A percentile compares a stretch with the other conserved stretches of the same genome.
phyloP scores from a whole-genome alignment of 2,113 vertebrate species.

The Mus spicilegus region DNA sequence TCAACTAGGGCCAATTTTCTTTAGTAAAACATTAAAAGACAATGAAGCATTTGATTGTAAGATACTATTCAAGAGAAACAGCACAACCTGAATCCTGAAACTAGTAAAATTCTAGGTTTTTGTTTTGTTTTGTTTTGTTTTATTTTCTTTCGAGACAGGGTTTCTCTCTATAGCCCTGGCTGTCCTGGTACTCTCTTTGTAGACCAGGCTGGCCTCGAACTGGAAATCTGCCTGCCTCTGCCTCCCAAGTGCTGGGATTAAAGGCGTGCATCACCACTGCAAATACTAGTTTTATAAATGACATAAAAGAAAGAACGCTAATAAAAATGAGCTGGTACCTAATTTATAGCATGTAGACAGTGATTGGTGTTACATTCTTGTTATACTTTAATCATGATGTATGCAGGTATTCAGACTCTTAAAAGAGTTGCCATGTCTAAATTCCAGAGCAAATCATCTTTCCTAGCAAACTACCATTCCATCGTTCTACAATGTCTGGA shows the following conservation, averaged over 20 bases:
- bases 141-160: too few species aligned
- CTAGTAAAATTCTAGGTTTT: neutral
- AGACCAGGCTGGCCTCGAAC: too few species aligned
- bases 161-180: too few species aligned
- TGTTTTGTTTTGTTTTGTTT: too few species aligned
- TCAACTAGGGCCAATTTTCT: neutral
- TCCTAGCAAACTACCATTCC: neutral
- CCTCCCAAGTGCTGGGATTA: too few species aligned
- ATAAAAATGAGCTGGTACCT: neutral
- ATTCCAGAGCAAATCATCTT: neutral
- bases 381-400: neutral
- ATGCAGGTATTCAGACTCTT: neutral
- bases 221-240: too few species aligned
- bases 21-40: neutral
- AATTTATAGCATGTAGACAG: neutral
- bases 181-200: too few species aligned
- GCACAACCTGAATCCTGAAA: neutral
- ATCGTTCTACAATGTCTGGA: neutral
- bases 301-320: rapidly evolving
- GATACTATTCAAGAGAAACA: neutral
- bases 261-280: too few species aligned
- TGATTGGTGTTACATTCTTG: neutral
- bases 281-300: neutral
- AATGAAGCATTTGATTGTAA: neutral
- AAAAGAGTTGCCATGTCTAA: neutral